Conservation (phyloP, 2,113 vertebrate genomes). For the Thermophis baileyi region DNA sequence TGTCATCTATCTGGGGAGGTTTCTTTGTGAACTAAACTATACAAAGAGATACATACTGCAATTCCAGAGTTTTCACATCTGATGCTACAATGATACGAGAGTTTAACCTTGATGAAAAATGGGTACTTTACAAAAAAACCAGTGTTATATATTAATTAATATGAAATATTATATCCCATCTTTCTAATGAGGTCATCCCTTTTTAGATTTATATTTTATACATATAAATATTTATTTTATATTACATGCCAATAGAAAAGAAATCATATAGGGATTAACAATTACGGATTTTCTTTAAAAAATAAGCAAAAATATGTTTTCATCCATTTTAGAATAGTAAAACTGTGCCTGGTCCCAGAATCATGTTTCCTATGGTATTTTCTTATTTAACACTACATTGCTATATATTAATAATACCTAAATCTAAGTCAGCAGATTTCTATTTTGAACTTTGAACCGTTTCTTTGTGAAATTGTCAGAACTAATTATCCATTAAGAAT, state of each 20-base stretch:
- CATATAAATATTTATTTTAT: neutral
- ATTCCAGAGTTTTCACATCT: neutral
- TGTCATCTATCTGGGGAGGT: rapidly evolving
- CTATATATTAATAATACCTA: neutral
- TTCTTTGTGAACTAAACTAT: neutral
- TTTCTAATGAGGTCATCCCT: neutral
- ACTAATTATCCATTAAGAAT: neutral
- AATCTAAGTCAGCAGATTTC: neutral
- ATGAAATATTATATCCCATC: neutral
- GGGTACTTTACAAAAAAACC: neutral
- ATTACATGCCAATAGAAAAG: neutral
- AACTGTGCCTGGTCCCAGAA: neutral
- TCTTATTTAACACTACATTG: neutral
- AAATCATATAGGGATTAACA: neutral
- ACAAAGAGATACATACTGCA: neutral
- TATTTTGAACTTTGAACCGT: neutral
- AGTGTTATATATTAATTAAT: neutral
- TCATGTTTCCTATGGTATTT: neutral
- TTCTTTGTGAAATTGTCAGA: neutral
- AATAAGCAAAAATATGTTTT: neutral
- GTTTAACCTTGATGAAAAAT: neutral
- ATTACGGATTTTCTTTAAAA: neutral
- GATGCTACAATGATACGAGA: neutral
- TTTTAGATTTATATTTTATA: neutral
- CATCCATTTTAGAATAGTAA: neutral